Evolutionary conservation across 2,888 invertebrate species (phyloP).

Genomic region (Uloborus plumipes): DNA sequence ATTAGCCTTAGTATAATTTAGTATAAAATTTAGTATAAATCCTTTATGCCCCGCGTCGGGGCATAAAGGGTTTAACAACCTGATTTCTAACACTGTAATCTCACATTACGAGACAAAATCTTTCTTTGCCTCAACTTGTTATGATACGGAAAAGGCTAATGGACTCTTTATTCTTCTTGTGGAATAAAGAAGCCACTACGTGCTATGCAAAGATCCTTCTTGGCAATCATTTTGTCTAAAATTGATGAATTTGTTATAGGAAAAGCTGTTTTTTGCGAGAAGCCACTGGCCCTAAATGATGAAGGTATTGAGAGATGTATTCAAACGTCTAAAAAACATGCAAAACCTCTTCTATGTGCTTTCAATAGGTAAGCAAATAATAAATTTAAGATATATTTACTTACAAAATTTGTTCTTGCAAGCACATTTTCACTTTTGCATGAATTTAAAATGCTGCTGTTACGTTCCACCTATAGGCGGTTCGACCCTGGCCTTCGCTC

Average conservation of each 20-base stretch:
- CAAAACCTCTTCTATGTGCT: conserved; percentile 76
- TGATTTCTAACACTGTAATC: no score
- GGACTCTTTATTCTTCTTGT: no score
- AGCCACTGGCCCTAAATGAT: conserved; percentile 77
- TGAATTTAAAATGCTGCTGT: background rate
- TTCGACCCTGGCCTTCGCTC: conserved; percentile 77
- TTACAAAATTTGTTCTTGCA: background rate
- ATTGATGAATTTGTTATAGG: conserved; percentile 61
- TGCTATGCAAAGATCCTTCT: no score
- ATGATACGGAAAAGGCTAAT: no score
- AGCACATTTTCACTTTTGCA: background rate
- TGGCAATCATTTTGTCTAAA: background rate
- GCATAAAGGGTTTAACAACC: no score
- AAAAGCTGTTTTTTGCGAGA: conserved; percentile 80
- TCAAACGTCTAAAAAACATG: conserved; percentile 75
- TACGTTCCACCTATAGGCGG: conserved; percentile 73
- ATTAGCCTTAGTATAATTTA: no score
- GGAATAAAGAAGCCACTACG: no score
- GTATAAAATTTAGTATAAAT: no score
- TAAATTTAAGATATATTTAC: background rate
- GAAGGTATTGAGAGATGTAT: conserved; percentile 76
- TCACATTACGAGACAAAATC: no score
- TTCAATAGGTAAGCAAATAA: conserved; percentile 74
- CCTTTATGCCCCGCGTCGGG: no score
- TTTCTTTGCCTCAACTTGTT: no score